Evolutionary conservation across 2,797 vertebrate genomes (phyloP), one percentile per base, ranked within the genome.

Genomic region (Malacoraja senta): DNA sequence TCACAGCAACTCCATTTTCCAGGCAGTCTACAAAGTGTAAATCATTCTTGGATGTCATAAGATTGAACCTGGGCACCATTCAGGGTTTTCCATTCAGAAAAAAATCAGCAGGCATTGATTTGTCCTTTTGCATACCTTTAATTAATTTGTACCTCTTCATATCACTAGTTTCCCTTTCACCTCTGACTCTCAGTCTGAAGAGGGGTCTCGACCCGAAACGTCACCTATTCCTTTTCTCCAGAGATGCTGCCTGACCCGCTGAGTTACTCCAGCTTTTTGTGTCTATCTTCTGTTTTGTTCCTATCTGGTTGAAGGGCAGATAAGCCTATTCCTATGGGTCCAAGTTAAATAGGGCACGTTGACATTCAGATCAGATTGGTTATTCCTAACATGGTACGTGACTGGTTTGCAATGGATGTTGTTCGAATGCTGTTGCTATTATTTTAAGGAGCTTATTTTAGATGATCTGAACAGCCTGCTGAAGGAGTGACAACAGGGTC

Each of bases 381-480:
- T 63, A 86, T 63, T 86, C 4, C 83, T 63, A 58, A 63, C 29
- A 63, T 58, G n/a, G 83, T 15, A 17, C 53, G 15, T 86, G 53
- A 13, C 15, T 63, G 7, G 53, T 32, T n/a, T 61, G 83, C 4
- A n/a, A 61, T 86, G 53, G 83, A 63, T 86, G 26, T 15, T 63
- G 29, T 61, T 86, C 53, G 13, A 86, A 63, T 63, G 83, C n/a
- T 29, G 58, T 86, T 19, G 29, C 83, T 29, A 61, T 86, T 86
- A 86, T 86, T 86, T 86, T n/a, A 58, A 86, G 53, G 83, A 15
- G 58, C 58, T 84, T 86, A 86, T 86, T 86, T 86, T 86, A 86
- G 83, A 86, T 61, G 29, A 53, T 61, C 26, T 8, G 26, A 86
- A 86, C n/a, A 86, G n/a, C 26, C 13, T 3, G n/a, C 13, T 32